Conservation (phyloP, 2,113 vertebrate genomes). For the Ophthalmolycus amberensis region DNA sequence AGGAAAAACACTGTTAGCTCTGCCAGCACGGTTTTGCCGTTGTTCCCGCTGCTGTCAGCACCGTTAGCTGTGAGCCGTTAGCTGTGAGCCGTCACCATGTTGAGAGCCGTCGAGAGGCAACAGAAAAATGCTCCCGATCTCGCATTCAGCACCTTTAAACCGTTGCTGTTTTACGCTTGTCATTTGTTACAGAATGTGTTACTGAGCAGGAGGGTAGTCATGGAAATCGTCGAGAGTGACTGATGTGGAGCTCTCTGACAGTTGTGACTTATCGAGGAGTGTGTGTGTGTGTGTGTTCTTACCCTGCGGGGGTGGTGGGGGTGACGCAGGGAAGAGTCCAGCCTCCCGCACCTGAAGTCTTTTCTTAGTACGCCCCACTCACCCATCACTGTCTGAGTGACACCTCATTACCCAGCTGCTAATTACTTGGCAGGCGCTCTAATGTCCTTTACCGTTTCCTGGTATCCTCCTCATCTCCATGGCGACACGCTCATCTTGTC, state of each 20-base stretch:
- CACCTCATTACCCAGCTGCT: conserved; percentile 70
- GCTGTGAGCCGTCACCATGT: too few relatives aligned
- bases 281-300: conserved; percentile 22
- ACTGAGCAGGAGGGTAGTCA: neutral
- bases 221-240: neutral
- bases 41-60: too few relatives aligned
- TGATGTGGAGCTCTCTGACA: conserved; percentile 49
- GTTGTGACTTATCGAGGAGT: conserved; percentile 50
- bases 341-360: conserved; percentile 48
- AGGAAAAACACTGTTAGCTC: neutral
- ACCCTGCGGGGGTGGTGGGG: conserved; percentile 13
- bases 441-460: conserved; percentile 55
- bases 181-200: conserved; percentile 29
- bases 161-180: neutral
- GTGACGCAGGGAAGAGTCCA: conserved; percentile 32
- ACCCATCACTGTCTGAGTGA: conserved; percentile 55
- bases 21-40: too few relatives aligned
- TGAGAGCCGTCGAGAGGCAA: too few relatives aligned
- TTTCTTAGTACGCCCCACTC: conserved; percentile 47
- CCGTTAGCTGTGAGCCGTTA: too few relatives aligned
- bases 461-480: conserved; percentile 40
- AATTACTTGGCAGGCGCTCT: conserved; percentile 61
- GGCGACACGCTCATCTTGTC: conserved; percentile 39
- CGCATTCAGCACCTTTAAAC: too few relatives aligned
- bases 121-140: too few relatives aligned